A percentile compares a stretch with the other conserved stretches of the same genome.
These are phyloP conservation scores for Lepidurus packardi DNA, from an alignment of 1,140 invertebrate species.

Conservation along the genomic window DNA sequence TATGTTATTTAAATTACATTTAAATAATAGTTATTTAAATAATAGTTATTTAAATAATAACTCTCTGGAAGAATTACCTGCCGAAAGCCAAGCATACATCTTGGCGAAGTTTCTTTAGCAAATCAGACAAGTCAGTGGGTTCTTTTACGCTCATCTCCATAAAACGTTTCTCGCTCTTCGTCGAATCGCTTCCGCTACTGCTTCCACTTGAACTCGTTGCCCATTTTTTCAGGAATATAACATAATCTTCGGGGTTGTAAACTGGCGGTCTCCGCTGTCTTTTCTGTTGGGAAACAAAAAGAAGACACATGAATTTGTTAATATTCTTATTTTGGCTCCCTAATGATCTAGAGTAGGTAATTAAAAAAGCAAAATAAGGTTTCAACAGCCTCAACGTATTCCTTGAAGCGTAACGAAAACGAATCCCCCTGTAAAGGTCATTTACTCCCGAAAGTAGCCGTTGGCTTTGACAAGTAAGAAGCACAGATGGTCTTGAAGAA, in stretches of 20 bases:
- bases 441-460: constrained; percentile 1
- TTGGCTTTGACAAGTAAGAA: constrained; percentile 14
- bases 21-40: no score
- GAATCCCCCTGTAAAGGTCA: constrained; percentile 3
- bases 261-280: constrained; percentile 28
- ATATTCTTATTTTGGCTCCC: neutral
- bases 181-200: constrained; percentile 23
- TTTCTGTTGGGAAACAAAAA: neutral
- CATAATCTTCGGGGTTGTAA: constrained; percentile 33
- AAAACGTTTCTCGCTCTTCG: constrained; percentile 9
- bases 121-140: constrained; percentile 28
- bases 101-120: constrained; percentile 30
- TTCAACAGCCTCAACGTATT: neutral
- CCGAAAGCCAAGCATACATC: constrained; percentile 30
- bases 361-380: neutral
- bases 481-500: constrained; percentile 15
- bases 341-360: neutral
- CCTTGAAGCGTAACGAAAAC: neutral
- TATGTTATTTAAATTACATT: neutral
- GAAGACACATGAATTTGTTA: neutral
- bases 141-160: constrained; percentile 22
- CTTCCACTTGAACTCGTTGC: constrained; percentile 16
- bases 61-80: constrained; percentile 11
- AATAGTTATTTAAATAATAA: no score
- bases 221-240: constrained; percentile 25